Percentiles rank a stretch among this genome's conserved stretches.
Conservation (phyloP, 1,140 invertebrate genomes). For the Heterodera carotae region DNA sequence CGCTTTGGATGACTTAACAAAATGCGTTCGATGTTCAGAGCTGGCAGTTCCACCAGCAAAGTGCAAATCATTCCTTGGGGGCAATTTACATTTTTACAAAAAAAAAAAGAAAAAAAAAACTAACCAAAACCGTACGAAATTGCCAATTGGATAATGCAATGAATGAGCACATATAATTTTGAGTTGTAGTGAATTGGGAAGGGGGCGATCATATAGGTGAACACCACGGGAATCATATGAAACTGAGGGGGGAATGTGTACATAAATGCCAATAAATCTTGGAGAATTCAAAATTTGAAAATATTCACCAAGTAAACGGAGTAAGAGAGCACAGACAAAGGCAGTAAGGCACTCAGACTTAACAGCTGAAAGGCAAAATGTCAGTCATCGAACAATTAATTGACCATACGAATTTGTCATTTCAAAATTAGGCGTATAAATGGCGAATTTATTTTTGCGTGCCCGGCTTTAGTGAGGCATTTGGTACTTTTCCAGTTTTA, state of each 20-base stretch:
- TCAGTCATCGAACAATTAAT: no score
- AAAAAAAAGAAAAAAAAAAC: slow-evolving; percentile 32
- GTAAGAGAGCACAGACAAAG: slow-evolving; percentile 59
- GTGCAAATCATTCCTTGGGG: slow-evolving; percentile 54
- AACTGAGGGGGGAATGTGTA: slow-evolving; percentile 19
- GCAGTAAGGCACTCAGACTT: slow-evolving; percentile 43
- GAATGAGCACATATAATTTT: slow-evolving; percentile 54
- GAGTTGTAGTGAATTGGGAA: slow-evolving; percentile 58
- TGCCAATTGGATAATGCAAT: slow-evolving; percentile 60
- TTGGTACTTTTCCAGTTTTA: no score
- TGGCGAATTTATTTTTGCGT: no score
- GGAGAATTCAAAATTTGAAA: no score
- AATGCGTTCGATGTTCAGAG: slow-evolving; percentile 61
- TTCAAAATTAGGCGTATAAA: no score
- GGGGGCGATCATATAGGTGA: slow-evolving; percentile 60
- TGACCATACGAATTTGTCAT: no score
- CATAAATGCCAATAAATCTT: background rate
- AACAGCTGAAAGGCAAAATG: slow-evolving; percentile 3
- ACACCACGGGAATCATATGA: slow-evolving; percentile 65
- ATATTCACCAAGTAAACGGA: slow-evolving; percentile 51
- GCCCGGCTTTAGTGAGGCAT: no score
- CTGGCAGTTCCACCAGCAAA: slow-evolving; percentile 58
- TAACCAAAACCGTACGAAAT: slow-evolving; percentile 61
- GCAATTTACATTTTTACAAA: slow-evolving; percentile 21
- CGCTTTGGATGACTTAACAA: slow-evolving; percentile 38